These are phyloP conservation scores for Gallinago nigripennis DNA, from an alignment of 2,797 vertebrate genomes.

Conservation along the genomic window DNA sequence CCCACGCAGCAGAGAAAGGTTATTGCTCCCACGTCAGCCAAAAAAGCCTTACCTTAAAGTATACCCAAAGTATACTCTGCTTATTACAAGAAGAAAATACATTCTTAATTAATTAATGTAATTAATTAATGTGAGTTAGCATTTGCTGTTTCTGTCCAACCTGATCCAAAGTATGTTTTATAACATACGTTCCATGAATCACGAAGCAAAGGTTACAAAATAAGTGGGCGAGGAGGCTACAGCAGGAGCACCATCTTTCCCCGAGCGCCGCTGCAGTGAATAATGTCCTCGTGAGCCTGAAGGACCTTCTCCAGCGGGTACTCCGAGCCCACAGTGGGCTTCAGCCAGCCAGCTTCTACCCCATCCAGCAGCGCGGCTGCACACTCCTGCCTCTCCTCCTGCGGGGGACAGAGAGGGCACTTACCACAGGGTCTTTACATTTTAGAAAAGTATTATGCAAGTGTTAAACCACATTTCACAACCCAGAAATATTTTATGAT, in stretches of 20 bases:
- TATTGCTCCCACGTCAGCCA: background rate
- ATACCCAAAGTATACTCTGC: background rate
- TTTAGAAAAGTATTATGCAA: background rate
- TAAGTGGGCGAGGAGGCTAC: background rate
- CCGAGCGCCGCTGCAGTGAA: constrained; percentile 80
- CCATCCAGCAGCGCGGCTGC: constrained; percentile 80
- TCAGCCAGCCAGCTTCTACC: constrained; percentile 88
- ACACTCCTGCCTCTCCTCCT: constrained; percentile 85
- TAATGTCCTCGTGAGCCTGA: constrained; percentile 89
- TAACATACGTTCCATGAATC: background rate
- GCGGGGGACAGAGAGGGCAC: background rate
- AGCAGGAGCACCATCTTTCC: constrained; percentile 89
- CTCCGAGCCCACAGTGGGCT: constrained; percentile 78
- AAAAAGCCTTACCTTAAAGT: background rate
- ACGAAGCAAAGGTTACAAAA: background rate
- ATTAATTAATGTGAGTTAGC: background rate
- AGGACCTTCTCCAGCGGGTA: constrained; percentile 82
- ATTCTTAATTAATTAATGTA: background rate
- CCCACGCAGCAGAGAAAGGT: background rate
- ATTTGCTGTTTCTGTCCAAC: background rate
- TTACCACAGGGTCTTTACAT: background rate
- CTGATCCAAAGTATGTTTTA: background rate
- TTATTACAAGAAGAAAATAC: background rate
- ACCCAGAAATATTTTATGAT: background rate
- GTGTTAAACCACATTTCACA: background rate